Base-by-base conservation (phyloP, 2,888 invertebrate genomes). In the Catonia carolina region DNA sequence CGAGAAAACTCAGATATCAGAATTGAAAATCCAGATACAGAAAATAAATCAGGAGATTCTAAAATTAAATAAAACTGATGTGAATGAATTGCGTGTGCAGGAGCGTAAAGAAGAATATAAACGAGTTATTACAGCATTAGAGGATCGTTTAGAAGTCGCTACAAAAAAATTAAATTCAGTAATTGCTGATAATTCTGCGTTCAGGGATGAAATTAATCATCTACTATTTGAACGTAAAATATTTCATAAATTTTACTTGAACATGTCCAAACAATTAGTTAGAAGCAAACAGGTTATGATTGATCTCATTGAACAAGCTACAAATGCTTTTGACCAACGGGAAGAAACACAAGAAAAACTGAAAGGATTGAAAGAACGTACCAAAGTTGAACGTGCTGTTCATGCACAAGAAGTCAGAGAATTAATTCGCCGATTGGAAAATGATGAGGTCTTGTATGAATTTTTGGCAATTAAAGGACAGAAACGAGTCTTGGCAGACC, bases 221-320 rank as follows among this genome's bases (percentile, higher is more conserved):
- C 77, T 92, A 63, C 72, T 94, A 1, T 83, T 86, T 60, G 92
- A 93, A 72, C 80, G 94, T 27, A 80, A 84, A 20, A 84, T 84
- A 65, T 95, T 93, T 72, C 93, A 93, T 71, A 77, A 80, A 4
- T 77, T 88, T 60, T 91, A 91, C 83, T 83, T 85, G 68, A 83
- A 83, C 65, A 78, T 91, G 67, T 49, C 62, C 2, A 56, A 55
- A 6, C 37, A 56, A 55, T 77, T 92, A 50, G 84, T 84, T 68
- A 79, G 81, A 36, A 87, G 91, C 1, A 90, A 93, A 68, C 84
- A 84, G 59, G 82, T 86, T 67, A 89, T 92, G 69, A 80, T 88
- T 64, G 91, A 91, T 67, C 74, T 92, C 56, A 87, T 95, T 59
- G 93, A 94, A 66, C 87, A 89, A 65, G 89, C 93, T 0, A 93